Conservation (phyloP, 2,888 invertebrate species). For the Sarcophaga carnaria region DNA sequence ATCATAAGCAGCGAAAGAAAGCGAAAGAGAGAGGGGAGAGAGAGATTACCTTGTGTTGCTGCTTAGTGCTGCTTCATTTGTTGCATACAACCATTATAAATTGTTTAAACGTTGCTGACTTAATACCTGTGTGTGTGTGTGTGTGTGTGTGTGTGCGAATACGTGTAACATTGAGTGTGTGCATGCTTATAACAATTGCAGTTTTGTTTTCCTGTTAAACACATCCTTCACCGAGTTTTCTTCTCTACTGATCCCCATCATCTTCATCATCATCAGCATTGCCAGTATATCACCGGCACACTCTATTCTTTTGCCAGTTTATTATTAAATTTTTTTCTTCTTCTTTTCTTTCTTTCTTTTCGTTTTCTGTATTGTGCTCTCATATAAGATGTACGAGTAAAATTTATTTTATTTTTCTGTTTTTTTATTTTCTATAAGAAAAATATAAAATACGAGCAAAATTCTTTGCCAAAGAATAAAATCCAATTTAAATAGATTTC, state of each 20-base stretch:
- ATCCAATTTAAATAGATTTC: conserved; percentile 80
- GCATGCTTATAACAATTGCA: conserved; percentile 44
- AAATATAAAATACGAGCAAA: conserved; percentile 29
- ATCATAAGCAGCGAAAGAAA: conserved; percentile 5
- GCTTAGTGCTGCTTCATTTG: conserved; percentile 59
- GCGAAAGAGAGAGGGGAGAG: not conserved
- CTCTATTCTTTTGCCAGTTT: conserved; percentile 52
- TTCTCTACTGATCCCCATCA: not conserved
- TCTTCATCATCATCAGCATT: not conserved
- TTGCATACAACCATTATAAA: conserved; percentile 42
- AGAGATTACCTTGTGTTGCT: conserved; percentile 40
- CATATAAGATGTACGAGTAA: conserved; percentile 41
- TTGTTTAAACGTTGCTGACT: not conserved
- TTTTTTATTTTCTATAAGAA: conserved; percentile 25
- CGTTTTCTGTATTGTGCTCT: not conserved
- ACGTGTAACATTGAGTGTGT: not conserved
- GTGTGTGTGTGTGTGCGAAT: not conserved
- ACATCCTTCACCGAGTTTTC: conserved; percentile 1
- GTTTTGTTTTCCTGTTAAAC: conserved; percentile 58
- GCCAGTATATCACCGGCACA: conserved; percentile 49
- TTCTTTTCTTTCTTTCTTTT: no score
- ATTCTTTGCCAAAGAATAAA: conserved; percentile 71
- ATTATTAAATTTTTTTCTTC: conserved; percentile 43
- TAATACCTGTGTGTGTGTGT: not conserved
- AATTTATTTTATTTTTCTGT: not conserved